These are phyloP conservation scores for Cervus canadensis DNA, from an alignment of 2,113 vertebrate species.

Conservation along the genomic window DNA sequence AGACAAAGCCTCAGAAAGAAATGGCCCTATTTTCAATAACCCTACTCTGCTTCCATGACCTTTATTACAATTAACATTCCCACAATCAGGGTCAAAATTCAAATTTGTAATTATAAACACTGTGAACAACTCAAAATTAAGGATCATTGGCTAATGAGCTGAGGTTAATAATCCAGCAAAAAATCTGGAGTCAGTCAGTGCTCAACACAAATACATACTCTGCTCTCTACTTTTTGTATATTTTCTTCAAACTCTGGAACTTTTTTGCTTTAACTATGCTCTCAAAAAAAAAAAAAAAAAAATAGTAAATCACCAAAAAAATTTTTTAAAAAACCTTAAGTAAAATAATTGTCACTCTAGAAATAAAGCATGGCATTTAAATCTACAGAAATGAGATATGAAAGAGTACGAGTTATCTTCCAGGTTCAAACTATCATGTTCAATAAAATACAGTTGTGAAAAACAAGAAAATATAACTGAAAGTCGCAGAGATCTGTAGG, in stretches of 20 bases:
- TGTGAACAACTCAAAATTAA: background rate
- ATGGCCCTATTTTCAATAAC: background rate
- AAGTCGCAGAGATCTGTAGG: background rate
- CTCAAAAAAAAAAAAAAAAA: background rate
- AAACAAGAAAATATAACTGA: background rate
- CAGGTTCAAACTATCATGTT: background rate
- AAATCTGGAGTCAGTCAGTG: background rate
- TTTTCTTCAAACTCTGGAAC: background rate
- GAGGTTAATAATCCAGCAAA: background rate
- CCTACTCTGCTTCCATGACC: background rate
- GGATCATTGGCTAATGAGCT: background rate
- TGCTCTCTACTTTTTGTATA: background rate
- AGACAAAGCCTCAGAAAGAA: background rate
- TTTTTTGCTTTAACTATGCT: background rate
- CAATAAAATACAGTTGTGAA: background rate
- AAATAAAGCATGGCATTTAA: background rate
- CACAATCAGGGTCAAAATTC: background rate
- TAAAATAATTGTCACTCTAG: background rate
- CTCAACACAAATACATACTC: background rate
- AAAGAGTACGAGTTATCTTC: background rate
- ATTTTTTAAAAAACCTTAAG: background rate
- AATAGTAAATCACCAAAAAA: background rate
- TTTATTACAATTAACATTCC: background rate
- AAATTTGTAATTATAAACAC: background rate
- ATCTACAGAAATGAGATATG: background rate